Conservation (phyloP, 92 coral and sea anemone species). For the Isaurus tuberculatus region DNA sequence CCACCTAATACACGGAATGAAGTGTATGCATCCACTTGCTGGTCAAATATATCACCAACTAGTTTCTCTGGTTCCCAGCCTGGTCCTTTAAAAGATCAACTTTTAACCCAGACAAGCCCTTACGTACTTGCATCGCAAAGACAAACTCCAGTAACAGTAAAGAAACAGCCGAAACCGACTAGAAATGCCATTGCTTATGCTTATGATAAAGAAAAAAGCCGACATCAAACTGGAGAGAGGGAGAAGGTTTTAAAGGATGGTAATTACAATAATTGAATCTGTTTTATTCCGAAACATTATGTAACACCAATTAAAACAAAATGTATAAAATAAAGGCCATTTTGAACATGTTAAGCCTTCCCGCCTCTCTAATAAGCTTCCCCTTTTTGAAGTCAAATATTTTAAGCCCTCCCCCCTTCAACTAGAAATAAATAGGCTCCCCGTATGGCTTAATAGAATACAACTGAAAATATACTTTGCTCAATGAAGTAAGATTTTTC, state of each 20-base stretch:
- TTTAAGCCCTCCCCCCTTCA: too few relatives aligned
- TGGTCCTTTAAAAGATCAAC: background rate
- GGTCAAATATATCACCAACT: constrained; percentile 15
- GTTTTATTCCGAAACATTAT: background rate
- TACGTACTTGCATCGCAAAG: background rate
- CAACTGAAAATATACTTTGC: too few relatives aligned
- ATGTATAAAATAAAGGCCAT: background rate
- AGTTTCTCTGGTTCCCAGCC: constrained; percentile 5
- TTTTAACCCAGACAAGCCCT: constrained; percentile 20
- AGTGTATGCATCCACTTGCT: constrained; percentile 41
- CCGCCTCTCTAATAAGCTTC: too few relatives aligned
- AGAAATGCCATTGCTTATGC: background rate
- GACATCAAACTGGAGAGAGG: constrained; percentile 8
- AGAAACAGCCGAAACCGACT: constrained; percentile 19
- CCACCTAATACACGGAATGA: constrained; percentile 67
- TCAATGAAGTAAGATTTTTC: too few relatives aligned
- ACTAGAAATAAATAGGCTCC: too few relatives aligned
- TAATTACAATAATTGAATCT: background rate
- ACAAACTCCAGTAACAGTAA: constrained; percentile 32
- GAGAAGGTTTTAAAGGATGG: background rate
- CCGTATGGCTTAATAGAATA: too few relatives aligned
- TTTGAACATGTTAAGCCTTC: background rate
- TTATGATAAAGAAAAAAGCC: background rate
- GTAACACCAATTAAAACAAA: too few relatives aligned
- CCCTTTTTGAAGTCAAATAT: too few relatives aligned